phyloP scores from a whole-genome alignment of 2,888 invertebrate species.

The Drosophila fungiperda region DNA sequence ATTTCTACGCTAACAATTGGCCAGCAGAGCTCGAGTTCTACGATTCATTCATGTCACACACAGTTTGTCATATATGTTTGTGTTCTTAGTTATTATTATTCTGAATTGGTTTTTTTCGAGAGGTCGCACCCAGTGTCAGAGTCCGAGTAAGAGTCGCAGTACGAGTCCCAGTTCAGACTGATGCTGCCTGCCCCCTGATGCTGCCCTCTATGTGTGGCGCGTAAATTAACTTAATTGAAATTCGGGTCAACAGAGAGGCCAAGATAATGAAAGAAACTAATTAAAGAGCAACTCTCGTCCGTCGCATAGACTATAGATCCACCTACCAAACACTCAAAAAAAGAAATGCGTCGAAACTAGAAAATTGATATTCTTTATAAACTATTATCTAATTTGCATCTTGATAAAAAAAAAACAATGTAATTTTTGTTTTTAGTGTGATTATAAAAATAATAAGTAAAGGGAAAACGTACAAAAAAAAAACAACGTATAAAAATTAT shows the following conservation, averaged over 20 bases:
- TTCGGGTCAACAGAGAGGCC: conserved; percentile 86
- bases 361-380: not conserved
- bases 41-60: conserved; percentile 60
- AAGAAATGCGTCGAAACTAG: not conserved
- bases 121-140: conserved; percentile 34
- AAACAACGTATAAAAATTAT: not conserved
- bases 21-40: conserved; percentile 39
- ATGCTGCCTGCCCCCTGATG: conserved; percentile 28
- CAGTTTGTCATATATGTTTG: conserved; percentile 45
- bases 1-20: conserved; percentile 42
- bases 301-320: conserved; percentile 17
- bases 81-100: conserved; percentile 36
- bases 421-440: not conserved
- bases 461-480: not conserved
- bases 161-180: conserved; percentile 8
- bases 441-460: not conserved
- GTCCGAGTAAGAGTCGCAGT: conserved; percentile 27
- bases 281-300: conserved; percentile 79
- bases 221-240: conserved; percentile 85
- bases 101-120: conserved; percentile 60
- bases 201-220: conserved; percentile 56
- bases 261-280: conserved; percentile 85
- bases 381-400: not conserved
- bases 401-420: not conserved
- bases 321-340: conserved; percentile 7